phyloP scores from a whole-genome alignment of 2,113 vertebrate species.

The Ochotona princeps region DNA sequence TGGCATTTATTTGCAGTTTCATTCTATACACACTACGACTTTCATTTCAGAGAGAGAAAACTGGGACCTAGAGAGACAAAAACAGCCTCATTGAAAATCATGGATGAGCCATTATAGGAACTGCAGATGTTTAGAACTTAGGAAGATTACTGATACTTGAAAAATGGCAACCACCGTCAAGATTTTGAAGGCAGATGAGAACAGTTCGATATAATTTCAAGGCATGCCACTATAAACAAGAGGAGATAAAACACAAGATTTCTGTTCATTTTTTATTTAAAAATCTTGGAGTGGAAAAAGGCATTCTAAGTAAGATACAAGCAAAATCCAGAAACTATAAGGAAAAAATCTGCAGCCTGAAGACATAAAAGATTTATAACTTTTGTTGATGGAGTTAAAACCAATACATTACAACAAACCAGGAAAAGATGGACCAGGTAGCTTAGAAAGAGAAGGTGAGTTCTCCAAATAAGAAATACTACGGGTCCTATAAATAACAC shows the following conservation, averaged over 20 bases:
- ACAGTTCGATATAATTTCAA: not conserved
- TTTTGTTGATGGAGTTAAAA: not conserved
- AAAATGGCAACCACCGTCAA: not conserved
- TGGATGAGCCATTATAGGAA: not conserved
- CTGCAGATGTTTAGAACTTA: not conserved
- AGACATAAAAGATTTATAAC: not conserved
- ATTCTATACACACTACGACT: not conserved
- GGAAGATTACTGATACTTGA: not conserved
- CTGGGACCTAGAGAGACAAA: not conserved
- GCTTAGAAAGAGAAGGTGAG: not conserved
- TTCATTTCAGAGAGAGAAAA: constrained; percentile 43
- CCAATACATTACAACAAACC: not conserved
- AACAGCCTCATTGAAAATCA: not conserved
- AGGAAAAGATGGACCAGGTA: not conserved
- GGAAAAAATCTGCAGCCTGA: not conserved
- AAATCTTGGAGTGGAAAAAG: not conserved
- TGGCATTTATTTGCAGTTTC: constrained; percentile 26
- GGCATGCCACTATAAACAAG: not conserved
- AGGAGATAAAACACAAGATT: not conserved
- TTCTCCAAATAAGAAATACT: constrained; percentile 11
- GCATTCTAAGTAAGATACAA: constrained; percentile 33
- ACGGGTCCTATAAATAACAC: not conserved
- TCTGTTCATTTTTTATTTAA: not conserved
- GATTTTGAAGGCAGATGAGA: not conserved
- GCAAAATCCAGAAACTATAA: constrained; percentile 17